A percentile compares a stretch with the other conserved stretches of the same genome.
These are phyloP conservation scores for Meloidogyne floridensis DNA, from an alignment of 1,140 invertebrate species.

Conservation along the genomic window DNA sequence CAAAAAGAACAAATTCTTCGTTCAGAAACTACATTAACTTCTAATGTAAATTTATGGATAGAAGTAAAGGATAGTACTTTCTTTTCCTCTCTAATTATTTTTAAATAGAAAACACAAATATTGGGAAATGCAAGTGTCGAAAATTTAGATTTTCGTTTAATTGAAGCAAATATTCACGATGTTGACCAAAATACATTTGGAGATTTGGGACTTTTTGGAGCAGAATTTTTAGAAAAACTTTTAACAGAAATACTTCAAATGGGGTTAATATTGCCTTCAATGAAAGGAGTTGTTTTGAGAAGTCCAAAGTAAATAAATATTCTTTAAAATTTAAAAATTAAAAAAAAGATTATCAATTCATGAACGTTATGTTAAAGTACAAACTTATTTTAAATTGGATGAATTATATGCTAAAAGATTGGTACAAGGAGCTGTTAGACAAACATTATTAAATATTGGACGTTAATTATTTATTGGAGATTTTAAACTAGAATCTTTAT, in stretches of 20 bases:
- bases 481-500: too few species aligned
- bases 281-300: conserved; percentile 62
- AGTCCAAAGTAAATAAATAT: conserved; percentile 58
- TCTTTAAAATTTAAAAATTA: conserved; percentile 11
- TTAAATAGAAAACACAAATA: conserved; percentile 15
- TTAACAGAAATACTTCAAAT: conserved; percentile 65
- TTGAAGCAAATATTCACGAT: conserved; percentile 55
- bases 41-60: conserved; percentile 62
- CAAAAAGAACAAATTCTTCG: conserved; percentile 44
- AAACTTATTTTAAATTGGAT: conserved; percentile 65
- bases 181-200: conserved; percentile 60
- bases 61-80: conserved; percentile 22
- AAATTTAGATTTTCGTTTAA: conserved; percentile 62
- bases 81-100: too few species aligned
- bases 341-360: conserved; percentile 57
- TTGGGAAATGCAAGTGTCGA: conserved; percentile 58
- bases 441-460: conserved; percentile 59
- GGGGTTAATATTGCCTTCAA: conserved; percentile 61
- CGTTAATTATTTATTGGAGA: background rate
- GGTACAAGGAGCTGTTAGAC: conserved; percentile 62
- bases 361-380: conserved; percentile 60
- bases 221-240: conserved; percentile 64
- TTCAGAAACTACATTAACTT: conserved; percentile 64
- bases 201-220: conserved; percentile 63
- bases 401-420: conserved; percentile 61